These are phyloP conservation scores for Seira musarum DNA, from an alignment of 2,888 invertebrate species.

Conservation along the genomic window DNA sequence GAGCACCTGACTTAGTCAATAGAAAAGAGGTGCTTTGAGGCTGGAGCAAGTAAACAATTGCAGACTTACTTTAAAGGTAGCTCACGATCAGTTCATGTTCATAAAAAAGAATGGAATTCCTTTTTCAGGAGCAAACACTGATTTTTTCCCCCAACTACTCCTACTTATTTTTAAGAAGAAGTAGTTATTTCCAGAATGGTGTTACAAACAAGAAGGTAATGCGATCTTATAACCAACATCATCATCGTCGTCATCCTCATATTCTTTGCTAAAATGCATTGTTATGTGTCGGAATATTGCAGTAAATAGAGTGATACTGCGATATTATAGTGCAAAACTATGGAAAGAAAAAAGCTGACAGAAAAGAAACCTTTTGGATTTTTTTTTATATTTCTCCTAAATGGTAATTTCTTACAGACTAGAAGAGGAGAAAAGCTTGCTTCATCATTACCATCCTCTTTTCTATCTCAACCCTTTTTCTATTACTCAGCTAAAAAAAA, in stretches of 20 bases:
- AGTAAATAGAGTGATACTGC: slow-evolving; percentile 3
- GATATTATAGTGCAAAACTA: neutral
- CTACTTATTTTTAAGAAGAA: neutral
- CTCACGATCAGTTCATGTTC: slow-evolving; percentile 1
- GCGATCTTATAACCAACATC: neutral
- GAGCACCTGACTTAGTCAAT: neutral
- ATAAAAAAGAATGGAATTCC: slow-evolving; percentile 3
- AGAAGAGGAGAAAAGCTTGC: neutral
- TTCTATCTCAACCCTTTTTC: neutral
- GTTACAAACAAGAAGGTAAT: slow-evolving; percentile 15
- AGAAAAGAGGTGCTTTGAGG: neutral
- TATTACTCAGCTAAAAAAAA: slow-evolving; percentile 12
- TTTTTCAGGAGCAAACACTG: neutral
- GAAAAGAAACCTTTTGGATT: neutral
- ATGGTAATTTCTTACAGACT: neutral
- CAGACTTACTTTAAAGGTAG: slow-evolving; percentile 1
- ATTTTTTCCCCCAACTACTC: slow-evolving; percentile 13
- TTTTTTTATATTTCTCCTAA: neutral
- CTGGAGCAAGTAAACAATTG: slow-evolving; percentile 3
- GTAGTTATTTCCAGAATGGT: slow-evolving; percentile 6
- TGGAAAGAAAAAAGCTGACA: no score
- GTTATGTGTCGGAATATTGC: neutral
- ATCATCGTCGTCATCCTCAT: neutral
- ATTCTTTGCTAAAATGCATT: slow-evolving; percentile 11
- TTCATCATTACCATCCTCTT: slow-evolving; percentile 9